phyloP scores from a whole-genome alignment of 2,113 vertebrate species.

The Cheilinus undulatus region DNA sequence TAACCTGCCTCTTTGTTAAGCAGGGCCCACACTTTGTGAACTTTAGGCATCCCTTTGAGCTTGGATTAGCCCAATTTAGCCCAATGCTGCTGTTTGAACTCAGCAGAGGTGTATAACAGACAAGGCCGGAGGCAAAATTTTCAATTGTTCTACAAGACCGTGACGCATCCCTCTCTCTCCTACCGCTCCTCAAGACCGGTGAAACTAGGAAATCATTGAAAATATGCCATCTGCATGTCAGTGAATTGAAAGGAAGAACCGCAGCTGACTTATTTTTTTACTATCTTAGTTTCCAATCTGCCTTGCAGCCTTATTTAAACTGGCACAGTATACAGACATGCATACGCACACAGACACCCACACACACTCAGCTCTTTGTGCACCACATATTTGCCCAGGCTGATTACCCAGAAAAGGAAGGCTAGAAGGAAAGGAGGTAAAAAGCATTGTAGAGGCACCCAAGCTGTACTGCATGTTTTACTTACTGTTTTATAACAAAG shows the following conservation, averaged over 20 bases:
- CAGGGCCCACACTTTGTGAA: slow-evolving; percentile 73
- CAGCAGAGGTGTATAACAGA: slow-evolving; percentile 68
- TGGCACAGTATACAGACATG: slow-evolving; percentile 30
- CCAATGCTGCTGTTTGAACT: slow-evolving; percentile 72
- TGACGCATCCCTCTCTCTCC: slow-evolving; percentile 60
- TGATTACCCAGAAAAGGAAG: slow-evolving; percentile 66
- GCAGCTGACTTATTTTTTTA: slow-evolving; percentile 49
- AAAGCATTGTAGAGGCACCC: slow-evolving; percentile 43
- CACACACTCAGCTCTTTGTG: slow-evolving; percentile 58
- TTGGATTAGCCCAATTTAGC: slow-evolving; percentile 77
- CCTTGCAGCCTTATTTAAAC: slow-evolving; percentile 64
- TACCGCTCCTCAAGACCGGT: slow-evolving; percentile 40
- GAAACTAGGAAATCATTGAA: slow-evolving; percentile 47
- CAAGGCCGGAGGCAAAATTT: slow-evolving; percentile 62
- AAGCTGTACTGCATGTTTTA: slow-evolving; percentile 31
- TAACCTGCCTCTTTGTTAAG: slow-evolving; percentile 77
- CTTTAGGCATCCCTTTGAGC: slow-evolving; percentile 79
- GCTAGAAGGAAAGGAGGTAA: slow-evolving; percentile 57
- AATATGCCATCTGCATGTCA: slow-evolving; percentile 65
- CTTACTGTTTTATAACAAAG: slow-evolving; percentile 42
- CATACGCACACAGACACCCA: slow-evolving; percentile 22
- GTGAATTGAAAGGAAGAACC: slow-evolving; percentile 32
- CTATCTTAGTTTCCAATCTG: slow-evolving; percentile 68
- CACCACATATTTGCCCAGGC: slow-evolving; percentile 62
- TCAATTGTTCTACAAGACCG: slow-evolving; percentile 65